Percentiles rank a stretch among this genome's conserved stretches.
phyloP scores from a whole-genome alignment of 2,113 vertebrate species.

The Tetraodon nigroviridis region DNA sequence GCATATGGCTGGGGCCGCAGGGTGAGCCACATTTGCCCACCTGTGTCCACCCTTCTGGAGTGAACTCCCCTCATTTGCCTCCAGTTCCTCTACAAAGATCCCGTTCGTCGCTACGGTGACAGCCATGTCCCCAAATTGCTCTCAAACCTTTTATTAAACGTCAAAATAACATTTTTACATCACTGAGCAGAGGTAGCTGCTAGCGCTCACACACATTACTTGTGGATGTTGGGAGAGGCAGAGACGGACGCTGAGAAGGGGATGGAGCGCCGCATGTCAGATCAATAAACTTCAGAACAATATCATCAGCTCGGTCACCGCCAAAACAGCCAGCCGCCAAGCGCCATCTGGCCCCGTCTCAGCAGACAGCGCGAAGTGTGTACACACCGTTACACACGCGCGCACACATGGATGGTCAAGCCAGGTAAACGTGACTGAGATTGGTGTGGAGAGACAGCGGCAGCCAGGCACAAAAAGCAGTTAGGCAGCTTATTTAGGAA shows the following conservation, averaged over 20 bases:
- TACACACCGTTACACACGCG: conserved; percentile 43
- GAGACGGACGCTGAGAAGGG: conserved; percentile 43
- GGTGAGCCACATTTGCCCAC: conserved; percentile 39
- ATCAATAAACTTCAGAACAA: conserved; percentile 71
- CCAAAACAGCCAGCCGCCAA: conserved; percentile 62
- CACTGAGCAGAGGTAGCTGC: conserved; percentile 3
- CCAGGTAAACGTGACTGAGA: conserved; percentile 51
- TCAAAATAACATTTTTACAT: too few relatives aligned
- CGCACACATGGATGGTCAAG: conserved; percentile 30
- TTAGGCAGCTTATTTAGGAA: conserved; percentile 48
- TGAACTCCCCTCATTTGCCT: too few relatives aligned
- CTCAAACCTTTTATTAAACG: background rate
- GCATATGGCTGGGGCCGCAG: conserved; percentile 43
- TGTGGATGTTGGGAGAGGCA: conserved; percentile 31
- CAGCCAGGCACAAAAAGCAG: conserved; percentile 16
- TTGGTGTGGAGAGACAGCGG: conserved; percentile 40
- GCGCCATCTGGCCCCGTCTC: conserved; percentile 67
- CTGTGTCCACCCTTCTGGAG: conserved; percentile 31
- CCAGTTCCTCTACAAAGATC: too few relatives aligned
- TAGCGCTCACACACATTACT: conserved; percentile 32
- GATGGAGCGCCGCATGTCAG: conserved; percentile 56
- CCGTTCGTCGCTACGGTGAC: too few relatives aligned
- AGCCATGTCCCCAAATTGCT: too few relatives aligned
- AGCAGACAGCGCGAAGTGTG: conserved; percentile 41
- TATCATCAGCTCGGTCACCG: conserved; percentile 66